Conservation (phyloP, 2,888 invertebrate genomes). For the Belgica antarctica region DNA sequence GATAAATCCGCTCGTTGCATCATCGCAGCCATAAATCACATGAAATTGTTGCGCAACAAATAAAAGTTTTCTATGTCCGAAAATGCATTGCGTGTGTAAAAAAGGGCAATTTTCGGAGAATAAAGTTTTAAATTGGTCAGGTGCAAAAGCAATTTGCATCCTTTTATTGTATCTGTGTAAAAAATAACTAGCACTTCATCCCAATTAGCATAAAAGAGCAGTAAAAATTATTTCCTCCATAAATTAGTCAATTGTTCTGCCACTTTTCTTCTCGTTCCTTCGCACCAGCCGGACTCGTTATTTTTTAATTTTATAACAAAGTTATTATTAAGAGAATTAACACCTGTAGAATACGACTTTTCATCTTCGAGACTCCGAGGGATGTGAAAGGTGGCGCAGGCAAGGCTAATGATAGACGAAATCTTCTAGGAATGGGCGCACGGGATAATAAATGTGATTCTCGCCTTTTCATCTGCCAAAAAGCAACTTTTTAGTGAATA, state of each 20-base stretch:
- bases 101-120: background rate
- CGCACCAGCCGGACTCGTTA: background rate
- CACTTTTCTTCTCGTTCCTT: background rate
- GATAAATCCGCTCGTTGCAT: background rate
- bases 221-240: constrained; percentile 32
- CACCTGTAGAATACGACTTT: constrained; percentile 35
- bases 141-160: constrained; percentile 43
- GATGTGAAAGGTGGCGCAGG: constrained; percentile 19
- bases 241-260: constrained; percentile 41
- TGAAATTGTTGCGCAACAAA: background rate
- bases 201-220: constrained; percentile 36
- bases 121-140: constrained; percentile 29
- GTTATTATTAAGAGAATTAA: constrained; percentile 40
- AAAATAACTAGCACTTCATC: constrained; percentile 2
- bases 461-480: constrained; percentile 22
- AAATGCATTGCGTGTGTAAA: background rate
- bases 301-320: constrained; percentile 17
- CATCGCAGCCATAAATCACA: background rate
- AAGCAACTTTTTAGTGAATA: background rate
- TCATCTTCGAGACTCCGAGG: background rate
- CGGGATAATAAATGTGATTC: constrained; percentile 29
- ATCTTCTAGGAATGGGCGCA: background rate
- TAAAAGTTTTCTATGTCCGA: background rate
- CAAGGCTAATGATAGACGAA: constrained; percentile 34
- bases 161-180: background rate